These are phyloP conservation scores for Aphelocoma coerulescens DNA, from an alignment of 2,113 vertebrate species.

Conservation along the genomic window DNA sequence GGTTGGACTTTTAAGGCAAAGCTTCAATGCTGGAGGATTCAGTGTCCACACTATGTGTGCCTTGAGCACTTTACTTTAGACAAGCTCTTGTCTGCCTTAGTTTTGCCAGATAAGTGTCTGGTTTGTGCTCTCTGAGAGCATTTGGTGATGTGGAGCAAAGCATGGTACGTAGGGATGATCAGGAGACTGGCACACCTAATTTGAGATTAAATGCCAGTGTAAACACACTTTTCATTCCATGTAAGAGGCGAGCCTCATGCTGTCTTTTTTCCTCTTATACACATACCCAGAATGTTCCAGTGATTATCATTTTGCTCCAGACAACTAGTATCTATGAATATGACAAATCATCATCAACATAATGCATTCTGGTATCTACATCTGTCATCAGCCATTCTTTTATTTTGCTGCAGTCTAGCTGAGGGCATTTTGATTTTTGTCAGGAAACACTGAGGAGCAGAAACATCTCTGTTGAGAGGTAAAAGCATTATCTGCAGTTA, in stretches of 20 bases:
- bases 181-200: neutral
- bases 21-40: neutral
- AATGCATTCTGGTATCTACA: neutral
- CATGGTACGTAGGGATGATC: neutral
- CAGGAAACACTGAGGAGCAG: neutral
- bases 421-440: neutral
- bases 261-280: neutral
- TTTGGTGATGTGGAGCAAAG: neutral
- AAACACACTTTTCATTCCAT: neutral
- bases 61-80: neutral
- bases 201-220: neutral
- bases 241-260: fast-evolving
- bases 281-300: neutral
- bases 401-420: neutral
- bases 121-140: neutral
- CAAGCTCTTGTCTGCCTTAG: neutral
- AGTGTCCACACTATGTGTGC: fast-evolving
- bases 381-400: neutral
- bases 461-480: neutral
- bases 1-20: neutral
- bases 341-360: neutral
- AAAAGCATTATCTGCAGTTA: neutral
- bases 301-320: neutral
- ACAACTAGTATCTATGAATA: neutral
- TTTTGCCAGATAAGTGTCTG: neutral